Conservation (phyloP, 2,888 invertebrate genomes). For the Agonopterix alstromeriana region DNA sequence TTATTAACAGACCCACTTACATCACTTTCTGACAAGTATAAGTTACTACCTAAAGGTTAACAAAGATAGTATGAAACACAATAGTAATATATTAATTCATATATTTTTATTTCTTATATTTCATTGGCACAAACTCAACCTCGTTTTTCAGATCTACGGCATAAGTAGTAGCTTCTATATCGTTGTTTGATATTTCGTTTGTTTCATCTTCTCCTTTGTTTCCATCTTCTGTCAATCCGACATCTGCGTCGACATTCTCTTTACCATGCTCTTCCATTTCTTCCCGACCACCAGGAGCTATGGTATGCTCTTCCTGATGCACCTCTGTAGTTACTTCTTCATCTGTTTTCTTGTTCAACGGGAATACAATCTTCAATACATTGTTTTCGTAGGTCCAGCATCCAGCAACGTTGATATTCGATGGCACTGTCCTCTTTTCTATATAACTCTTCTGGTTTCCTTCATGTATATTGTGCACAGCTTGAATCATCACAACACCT, state of each 20-base stretch:
- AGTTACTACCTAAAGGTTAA: too few relatives aligned
- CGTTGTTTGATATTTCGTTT: constrained; percentile 30
- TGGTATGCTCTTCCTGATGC: background rate
- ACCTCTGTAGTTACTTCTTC: constrained; percentile 3
- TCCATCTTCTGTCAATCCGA: constrained; percentile 27
- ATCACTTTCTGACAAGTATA: too few relatives aligned
- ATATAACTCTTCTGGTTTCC: constrained; percentile 32
- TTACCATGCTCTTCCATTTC: constrained; percentile 29
- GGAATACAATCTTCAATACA: constrained; percentile 43
- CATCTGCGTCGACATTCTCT: constrained; percentile 28
- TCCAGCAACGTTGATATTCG: constrained; percentile 35
- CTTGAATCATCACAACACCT: constrained; percentile 54
- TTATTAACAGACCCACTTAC: too few relatives aligned
- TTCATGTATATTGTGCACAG: constrained; percentile 25
- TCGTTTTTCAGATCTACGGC: constrained; percentile 52
- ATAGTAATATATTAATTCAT: too few relatives aligned
- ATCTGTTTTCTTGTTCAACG: constrained; percentile 23
- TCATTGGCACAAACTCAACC: constrained; percentile 52
- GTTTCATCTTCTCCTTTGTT: constrained; percentile 25
- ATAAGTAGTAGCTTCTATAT: constrained; percentile 56
- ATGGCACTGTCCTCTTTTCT: constrained; percentile 41
- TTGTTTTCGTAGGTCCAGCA: constrained; percentile 44
- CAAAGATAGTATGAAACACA: too few relatives aligned
- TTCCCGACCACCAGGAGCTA: constrained; percentile 29
- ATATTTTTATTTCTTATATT: constrained; percentile 16